Base-by-base conservation (phyloP, 2,888 invertebrate species). In the Azorinus chamasolen region DNA sequence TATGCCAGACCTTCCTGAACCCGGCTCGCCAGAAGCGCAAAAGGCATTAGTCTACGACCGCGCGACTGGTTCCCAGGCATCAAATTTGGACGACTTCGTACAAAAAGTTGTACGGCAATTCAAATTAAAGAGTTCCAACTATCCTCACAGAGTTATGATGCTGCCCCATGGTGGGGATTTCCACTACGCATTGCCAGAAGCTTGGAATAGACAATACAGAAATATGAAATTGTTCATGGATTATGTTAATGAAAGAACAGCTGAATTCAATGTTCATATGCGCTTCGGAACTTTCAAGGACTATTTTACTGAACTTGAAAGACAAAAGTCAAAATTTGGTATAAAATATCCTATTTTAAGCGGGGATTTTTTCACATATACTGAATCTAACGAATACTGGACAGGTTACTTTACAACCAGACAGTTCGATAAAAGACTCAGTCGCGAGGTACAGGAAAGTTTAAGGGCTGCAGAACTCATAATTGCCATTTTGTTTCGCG, bases 111-210 rank as follows among this genome's bases (percentile, higher is more conserved):
- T 98, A 62, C 97, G 97, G 73, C 97, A 98, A 88, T 98, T 97
- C 91, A 95, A 96, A 0, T 95, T 97, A 66, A 97, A 98, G 0
- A 98, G 97, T 0, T 97, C 97, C 0, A 93, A 98, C 22, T 97
- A 97, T 84, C 95, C 96, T 0, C 98, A 98, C 92, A 98, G 98
- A 90, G 97, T 98, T 0, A 97, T 97, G 0, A 94, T 99, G 20
- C 96, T 98, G 91, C 98, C 98, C 0, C 94, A 99, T 5, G 99
- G 99, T 0, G 99, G 99, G 91, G 99, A 99, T 93, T 99, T 99
- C 93, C 95, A 98, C 10, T 99, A 97, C 93, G 97, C 97, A 89
- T 95, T 96, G 83, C 95, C 95, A 39, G 95, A 96, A 18, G 98
- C 99, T 93, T 98, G 98, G 95, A 97, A 97, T 89, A 97, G 97